Base-by-base conservation (phyloP, 1,140 invertebrate genomes). In the Trichonephila clavata region DNA sequence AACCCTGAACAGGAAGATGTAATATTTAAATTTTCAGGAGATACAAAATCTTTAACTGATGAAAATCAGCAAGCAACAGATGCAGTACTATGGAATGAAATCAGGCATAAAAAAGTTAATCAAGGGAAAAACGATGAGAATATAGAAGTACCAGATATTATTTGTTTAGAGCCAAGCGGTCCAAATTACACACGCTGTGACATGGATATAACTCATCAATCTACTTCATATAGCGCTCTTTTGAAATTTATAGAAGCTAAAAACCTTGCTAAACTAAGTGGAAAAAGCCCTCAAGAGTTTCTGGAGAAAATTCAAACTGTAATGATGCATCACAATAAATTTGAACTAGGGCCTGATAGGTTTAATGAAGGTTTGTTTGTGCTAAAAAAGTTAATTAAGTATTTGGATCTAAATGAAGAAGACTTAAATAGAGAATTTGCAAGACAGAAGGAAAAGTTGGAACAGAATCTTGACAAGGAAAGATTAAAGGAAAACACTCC, bases 31-130 rank as follows among this genome's bases (percentile, higher is more conserved):
- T 93, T 21, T 57, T 86, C 91, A 27, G 91, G 91, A 32, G 91
- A 93, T 39, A 93, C 91, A 86, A 86, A 83, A 60, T 14, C 81
- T 59, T 68, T 93, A 77, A 83, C 91, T 71, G 83, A 93, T 71
- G 83, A 86, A 86, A 86, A 86, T 60, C 91, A 93, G 39, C 24
- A 86, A 14, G 81, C 91, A 86, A n/a, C 71, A 21, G 91, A 93
- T 86, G 91, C 81, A 6, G 91, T 93, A 21, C 43, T 93, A 50
- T 93, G 91, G 91, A 71, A 93, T 86, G 91, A 93, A 59, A 93
- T 93, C 4, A 24, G 63, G 24, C 61, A 39, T 65, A 93, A 93
- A 21, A 39, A 13, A 2, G 65, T 43, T 4, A 86, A 68, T 68
- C 32, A 32, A 32, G 32, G 32, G 2, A 32, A 32, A 32, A 2